Evolutionary conservation across 2,888 invertebrate genomes (phyloP), one percentile per base, ranked within the genome.

Genomic region (Thymelicus acteon): DNA sequence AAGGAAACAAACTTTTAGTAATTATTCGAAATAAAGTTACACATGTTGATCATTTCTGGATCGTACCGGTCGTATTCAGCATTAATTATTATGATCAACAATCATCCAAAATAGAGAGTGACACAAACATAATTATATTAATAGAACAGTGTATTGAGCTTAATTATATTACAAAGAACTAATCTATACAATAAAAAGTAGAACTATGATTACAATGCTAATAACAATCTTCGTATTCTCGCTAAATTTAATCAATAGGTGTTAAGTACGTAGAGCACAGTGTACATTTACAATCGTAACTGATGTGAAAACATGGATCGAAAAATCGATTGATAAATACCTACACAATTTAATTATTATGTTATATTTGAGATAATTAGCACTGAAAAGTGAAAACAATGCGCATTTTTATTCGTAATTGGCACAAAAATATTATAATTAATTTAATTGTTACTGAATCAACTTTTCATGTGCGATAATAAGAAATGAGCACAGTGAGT

Each of bases 401-500:
- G 19, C 48, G 19, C 49, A 52, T 52, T 52, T 52, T 52, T 6
- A 52, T 19, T 52, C 8, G 6, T 52, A 52, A 52, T 19, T 52
- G 49, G 49, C 19, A 52, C 8, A 52, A 52, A 52, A 52, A 19
- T 52, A 52, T n/a, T 8, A n/a, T 19, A 7, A 52, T 7, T 2
- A 52, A 52, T 19, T 52, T 52, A n/a, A 52, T 52, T 52, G 19
- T 52, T 52, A 6, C 15, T 19, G 10, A 19, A 7, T 19, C 7
- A 4, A 8, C 7, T 19, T 19, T 52, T 52, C 19, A 19, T 52
- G 19, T 62, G 48, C 44, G 19, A 44, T 60, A 39, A 6, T 12
- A 40, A 24, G 24, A 24, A 71, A 68, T 65, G 24, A 73, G n/a
- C 49, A 13, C 24, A n/a, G 57, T 71, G 72, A 65, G 37, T 39